phyloP scores from a whole-genome alignment of 2,797 vertebrate species.

The Microhierax caerulescens region DNA sequence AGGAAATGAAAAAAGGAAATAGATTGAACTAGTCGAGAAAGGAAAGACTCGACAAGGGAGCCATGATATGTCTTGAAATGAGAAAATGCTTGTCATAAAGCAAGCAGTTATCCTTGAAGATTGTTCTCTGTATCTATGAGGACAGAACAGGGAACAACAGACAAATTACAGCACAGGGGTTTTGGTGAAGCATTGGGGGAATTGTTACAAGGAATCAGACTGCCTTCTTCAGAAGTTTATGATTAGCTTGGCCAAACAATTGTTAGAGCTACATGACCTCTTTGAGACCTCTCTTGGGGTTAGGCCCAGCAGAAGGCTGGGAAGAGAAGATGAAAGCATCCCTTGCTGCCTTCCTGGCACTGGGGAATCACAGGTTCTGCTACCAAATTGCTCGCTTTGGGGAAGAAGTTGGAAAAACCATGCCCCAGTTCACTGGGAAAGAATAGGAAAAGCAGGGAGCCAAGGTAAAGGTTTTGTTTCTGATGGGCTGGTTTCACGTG shows the following conservation, averaged over 20 bases:
- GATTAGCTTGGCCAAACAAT: not conserved
- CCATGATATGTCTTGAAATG: not conserved
- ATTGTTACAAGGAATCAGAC: not conserved
- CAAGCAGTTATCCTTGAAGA: not conserved
- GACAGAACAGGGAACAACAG: not conserved
- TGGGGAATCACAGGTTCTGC: not conserved
- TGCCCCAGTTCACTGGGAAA: not conserved
- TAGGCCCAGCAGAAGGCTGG: not conserved
- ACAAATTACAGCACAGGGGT: not conserved
- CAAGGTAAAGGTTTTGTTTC: not conserved
- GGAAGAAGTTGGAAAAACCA: not conserved
- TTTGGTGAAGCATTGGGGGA: not conserved
- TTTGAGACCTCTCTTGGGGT: not conserved
- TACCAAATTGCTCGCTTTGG: not conserved
- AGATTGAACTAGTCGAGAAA: not conserved
- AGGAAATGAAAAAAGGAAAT: not conserved
- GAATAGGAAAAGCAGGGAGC: not conserved
- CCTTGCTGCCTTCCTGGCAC: not conserved
- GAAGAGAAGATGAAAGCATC: not conserved
- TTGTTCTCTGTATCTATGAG: not conserved
- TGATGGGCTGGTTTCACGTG: not conserved
- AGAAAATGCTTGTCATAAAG: conserved; percentile 1
- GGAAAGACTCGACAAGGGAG: not conserved
- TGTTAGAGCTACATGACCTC: not conserved
- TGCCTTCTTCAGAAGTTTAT: not conserved